Base-by-base conservation (phyloP, 1,140 invertebrate species). In the Orius insidiosus region DNA sequence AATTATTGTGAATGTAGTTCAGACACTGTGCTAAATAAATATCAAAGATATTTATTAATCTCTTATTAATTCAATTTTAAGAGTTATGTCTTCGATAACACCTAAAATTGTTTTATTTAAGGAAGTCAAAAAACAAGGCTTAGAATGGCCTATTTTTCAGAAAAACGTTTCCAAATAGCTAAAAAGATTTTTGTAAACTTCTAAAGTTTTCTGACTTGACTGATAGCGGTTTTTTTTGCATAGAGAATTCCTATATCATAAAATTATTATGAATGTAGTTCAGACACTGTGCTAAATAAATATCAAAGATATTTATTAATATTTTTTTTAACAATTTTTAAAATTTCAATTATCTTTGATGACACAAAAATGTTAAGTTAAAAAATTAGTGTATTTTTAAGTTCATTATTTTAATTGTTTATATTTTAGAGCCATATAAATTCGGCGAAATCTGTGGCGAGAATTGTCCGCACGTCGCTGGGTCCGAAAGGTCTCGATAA, bases 401-500 rank as follows among this genome's bases (percentile, higher is more conserved):
- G n/a, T n/a, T n/a, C n/a, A n/a, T n/a, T n/a, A n/a, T n/a, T n/a
- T n/a, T n/a, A n/a, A n/a, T 38, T 16, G 19, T 16, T 52, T 54
- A 55, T 19, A 41, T 74, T 74, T 55, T 63, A 98, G 93, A 92
- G 87, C 16, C 95, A 99, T 64, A 98, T 99, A 57, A 67, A 90
- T 65, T 95, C 96, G 34, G 95, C 82, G 0, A 76, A 85, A 42
- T 78, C 85, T 59, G 88, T 99, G 37, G 80, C 95, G 0, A 75
- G 75, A 54, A 95, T 82, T 5, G 65, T 99, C 13, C 78, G 76
- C 56, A 93, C 93, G 1, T 99, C 96, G 0, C 68, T 99, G 43
- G 96, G 96, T 1, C 96, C 96, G 5, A 93, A 96, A 67, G 88
- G 57, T 6, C 65, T 97, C 47, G 93, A 97, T 63, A 97, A 97